Conservation (phyloP, 2,113 vertebrate species). For the Ginglymostoma cirratum region DNA sequence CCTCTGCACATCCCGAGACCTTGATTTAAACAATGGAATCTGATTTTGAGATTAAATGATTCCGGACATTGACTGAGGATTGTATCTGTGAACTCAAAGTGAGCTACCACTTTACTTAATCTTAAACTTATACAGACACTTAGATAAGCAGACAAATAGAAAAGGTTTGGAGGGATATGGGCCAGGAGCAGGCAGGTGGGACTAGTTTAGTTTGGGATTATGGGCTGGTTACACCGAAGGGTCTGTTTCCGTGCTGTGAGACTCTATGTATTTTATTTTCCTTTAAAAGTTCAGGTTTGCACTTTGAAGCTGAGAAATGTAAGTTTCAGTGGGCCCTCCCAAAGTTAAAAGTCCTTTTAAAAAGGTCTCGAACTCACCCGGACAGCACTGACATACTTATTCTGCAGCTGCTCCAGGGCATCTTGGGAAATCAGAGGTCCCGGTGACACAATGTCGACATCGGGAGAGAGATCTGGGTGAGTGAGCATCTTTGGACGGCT, state of each 20-base stretch:
- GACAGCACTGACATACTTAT: conserved; percentile 76
- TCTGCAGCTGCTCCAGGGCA: conserved; percentile 74
- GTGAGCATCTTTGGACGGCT: conserved; percentile 84
- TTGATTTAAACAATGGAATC: not conserved
- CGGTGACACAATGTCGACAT: conserved; percentile 66
- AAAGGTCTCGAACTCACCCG: conserved; percentile 55
- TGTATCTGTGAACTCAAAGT: not conserved
- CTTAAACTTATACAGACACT: not conserved
- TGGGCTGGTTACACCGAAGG: no score
- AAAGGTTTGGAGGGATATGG: no score
- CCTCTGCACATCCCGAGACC: not conserved
- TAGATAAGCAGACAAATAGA: no score
- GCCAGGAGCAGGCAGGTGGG: no score
- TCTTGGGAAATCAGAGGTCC: conserved; percentile 73
- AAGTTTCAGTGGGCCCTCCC: not conserved
- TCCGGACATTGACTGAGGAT: not conserved
- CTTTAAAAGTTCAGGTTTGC: not conserved
- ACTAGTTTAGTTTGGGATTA: no score
- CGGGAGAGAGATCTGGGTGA: conserved; percentile 68
- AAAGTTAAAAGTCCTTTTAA: not conserved
- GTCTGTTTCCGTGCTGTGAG: no score
- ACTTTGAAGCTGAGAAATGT: not conserved
- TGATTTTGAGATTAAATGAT: not conserved
- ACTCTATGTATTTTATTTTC: no score
- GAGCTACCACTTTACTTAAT: not conserved